phyloP scores from a whole-genome alignment of 2,888 invertebrate genomes.

The Agonopterix subpropinquella region DNA sequence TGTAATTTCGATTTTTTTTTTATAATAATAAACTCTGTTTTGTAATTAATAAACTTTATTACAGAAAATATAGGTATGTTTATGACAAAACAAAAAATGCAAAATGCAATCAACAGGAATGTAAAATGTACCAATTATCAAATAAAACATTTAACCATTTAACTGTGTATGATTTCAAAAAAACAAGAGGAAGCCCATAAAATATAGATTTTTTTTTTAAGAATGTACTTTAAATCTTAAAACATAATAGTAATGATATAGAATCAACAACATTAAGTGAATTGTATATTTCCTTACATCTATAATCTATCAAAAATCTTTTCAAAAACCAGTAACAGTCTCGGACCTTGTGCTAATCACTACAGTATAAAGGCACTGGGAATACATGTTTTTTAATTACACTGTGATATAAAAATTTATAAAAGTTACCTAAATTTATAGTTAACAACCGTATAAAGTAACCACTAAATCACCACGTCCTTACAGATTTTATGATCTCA shows the following conservation, averaged over 20 bases:
- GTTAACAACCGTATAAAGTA: neutral
- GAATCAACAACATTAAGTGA: neutral
- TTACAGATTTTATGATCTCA: neutral
- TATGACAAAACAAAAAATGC: conserved; percentile 21
- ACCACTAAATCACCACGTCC: no score
- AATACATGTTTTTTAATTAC: conserved; percentile 16
- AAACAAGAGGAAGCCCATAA: neutral
- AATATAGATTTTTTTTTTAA: no score
- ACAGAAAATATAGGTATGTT: conserved; percentile 35
- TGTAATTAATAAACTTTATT: conserved; percentile 55
- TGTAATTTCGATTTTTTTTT: conserved; percentile 27
- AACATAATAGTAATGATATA: neutral
- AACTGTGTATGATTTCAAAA: conserved; percentile 29
- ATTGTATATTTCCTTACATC: neutral
- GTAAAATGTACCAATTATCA: conserved; percentile 22
- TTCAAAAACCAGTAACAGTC: conserved; percentile 31
- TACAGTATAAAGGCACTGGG: conserved; percentile 33
- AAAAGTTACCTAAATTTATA: conserved; percentile 16
- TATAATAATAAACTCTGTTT: conserved; percentile 32
- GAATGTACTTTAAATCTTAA: neutral
- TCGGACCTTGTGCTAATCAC: conserved; percentile 19
- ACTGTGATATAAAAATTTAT: conserved; percentile 24
- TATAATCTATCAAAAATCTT: conserved; percentile 29
- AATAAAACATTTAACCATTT: conserved; percentile 58
- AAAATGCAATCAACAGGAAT: conserved; percentile 55